Evolutionary conservation across 2,113 vertebrate genomes (phyloP).

Genomic region (Rhadina sibilatrix): DNA sequence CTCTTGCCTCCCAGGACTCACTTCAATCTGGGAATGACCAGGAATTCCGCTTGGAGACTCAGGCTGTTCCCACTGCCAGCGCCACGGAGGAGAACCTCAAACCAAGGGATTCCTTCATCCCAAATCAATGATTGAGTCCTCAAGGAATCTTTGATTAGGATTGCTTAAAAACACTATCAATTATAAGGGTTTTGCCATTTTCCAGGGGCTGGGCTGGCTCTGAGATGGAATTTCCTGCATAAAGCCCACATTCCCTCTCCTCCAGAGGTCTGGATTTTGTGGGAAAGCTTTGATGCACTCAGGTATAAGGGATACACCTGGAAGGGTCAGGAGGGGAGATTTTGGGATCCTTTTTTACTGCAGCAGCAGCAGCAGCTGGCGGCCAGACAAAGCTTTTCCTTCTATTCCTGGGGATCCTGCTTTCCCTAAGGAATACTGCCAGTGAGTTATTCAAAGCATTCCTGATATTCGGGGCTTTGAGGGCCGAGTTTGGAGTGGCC

Average conservation of each 20-base stretch:
- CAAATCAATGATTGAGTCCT: neutral
- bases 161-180: neutral
- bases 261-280: neutral
- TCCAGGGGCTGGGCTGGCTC: neutral
- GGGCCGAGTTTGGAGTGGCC: neutral
- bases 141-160: neutral
- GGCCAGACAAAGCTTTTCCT: neutral
- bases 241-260: neutral
- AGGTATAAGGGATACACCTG: neutral
- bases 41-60: fast-evolving
- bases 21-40: neutral
- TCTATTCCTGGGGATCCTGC: neutral
- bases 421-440: neutral
- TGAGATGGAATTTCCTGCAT: neutral
- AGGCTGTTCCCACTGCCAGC: neutral
- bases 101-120: neutral
- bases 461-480: neutral
- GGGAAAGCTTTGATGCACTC: neutral
- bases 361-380: neutral
- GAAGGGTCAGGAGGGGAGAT: neutral
- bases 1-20: neutral
- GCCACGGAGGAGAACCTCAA: neutral
- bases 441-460: neutral
- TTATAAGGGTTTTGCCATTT: neutral
- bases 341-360: neutral